Evolutionary conservation across 2,113 vertebrate species (phyloP).

Genomic region (Etheostoma spectabile): DNA sequence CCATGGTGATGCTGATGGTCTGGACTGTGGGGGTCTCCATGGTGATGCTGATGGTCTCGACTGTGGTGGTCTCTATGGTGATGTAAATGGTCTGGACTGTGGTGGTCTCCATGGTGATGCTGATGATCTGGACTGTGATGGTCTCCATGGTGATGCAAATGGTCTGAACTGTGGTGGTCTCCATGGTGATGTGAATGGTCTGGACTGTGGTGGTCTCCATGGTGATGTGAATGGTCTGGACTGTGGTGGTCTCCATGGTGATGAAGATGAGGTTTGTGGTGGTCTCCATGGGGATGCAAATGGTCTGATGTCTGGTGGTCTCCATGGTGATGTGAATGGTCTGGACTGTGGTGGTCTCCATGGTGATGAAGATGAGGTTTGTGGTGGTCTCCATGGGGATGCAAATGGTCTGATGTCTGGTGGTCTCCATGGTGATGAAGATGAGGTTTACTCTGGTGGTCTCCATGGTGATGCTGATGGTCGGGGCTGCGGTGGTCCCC

Average conservation of each 20-base stretch:
- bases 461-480: neutral
- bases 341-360: constrained; percentile 23
- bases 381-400: constrained; percentile 39
- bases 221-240: neutral
- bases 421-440: constrained; percentile 8
- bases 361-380: constrained; percentile 5
- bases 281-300: constrained; percentile 16
- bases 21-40: constrained; percentile 9
- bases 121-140: neutral
- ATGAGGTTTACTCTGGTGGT: constrained; percentile 7
- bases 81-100: neutral
- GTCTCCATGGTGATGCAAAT: constrained; percentile 21
- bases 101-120: neutral
- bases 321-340: neutral
- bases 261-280: constrained; percentile 35
- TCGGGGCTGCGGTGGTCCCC: neutral
- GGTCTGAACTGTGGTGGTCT: neutral
- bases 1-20: constrained; percentile 19
- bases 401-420: neutral
- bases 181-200: neutral
- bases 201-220: constrained; percentile 5
- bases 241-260: constrained; percentile 14
- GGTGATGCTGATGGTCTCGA: neutral
- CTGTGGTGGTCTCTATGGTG: constrained; percentile 22
- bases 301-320: neutral